Evolutionary conservation across 2,888 invertebrate species (phyloP).

Genomic region (Pachydiplax longipennis): DNA sequence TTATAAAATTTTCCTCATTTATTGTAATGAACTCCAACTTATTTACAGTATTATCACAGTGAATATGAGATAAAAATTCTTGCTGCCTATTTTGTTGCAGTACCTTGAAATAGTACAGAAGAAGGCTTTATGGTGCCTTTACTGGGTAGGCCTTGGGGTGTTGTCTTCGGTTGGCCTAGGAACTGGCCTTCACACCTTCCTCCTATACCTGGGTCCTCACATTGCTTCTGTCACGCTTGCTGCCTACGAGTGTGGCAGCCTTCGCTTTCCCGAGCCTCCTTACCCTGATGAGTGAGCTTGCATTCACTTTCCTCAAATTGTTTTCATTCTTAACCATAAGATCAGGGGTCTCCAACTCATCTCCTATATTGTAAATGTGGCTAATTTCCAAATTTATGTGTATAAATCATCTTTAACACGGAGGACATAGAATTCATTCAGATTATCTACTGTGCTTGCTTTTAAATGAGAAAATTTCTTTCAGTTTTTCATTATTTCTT

Average conservation of each 20-base stretch:
- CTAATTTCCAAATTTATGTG: background rate
- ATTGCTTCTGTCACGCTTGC: slow-evolving; percentile 98
- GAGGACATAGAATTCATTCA: too few species aligned
- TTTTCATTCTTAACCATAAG: slow-evolving; percentile 6
- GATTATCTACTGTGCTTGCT: too few species aligned
- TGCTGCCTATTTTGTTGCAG: slow-evolving; percentile 47
- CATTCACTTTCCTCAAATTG: slow-evolving; percentile 34
- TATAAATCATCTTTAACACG: background rate
- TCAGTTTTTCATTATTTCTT: too few species aligned
- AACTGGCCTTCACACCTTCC: slow-evolving; percentile 97
- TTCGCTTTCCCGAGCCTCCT: slow-evolving; percentile 96
- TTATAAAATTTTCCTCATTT: background rate
- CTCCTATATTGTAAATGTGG: background rate
- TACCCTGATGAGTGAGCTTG: slow-evolving; percentile 92
- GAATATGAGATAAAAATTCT: background rate
- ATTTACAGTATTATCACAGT: background rate
- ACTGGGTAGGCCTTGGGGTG: slow-evolving; percentile 94
- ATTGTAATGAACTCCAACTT: background rate
- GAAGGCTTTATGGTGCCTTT: slow-evolving; percentile 74
- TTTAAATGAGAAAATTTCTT: too few species aligned
- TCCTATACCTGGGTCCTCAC: slow-evolving; percentile 98
- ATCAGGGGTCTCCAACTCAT: background rate
- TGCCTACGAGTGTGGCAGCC: slow-evolving; percentile 94
- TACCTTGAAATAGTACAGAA: slow-evolving; percentile 47
- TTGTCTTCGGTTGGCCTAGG: slow-evolving; percentile 97